phyloP scores from a whole-genome alignment of 2,113 vertebrate species.

The Uropsilus gracilis region DNA sequence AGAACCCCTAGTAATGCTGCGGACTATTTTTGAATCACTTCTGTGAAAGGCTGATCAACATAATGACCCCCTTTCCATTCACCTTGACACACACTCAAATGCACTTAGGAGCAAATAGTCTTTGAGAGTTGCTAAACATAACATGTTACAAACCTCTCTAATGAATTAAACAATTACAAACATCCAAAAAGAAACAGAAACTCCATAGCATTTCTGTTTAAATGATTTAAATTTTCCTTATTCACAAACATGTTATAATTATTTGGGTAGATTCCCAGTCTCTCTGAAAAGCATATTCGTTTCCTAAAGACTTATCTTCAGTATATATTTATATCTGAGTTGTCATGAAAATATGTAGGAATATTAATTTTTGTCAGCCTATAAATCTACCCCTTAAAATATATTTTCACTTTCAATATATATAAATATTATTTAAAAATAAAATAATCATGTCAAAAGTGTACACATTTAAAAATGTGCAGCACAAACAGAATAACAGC shows the following conservation, averaged over 20 bases:
- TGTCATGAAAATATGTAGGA: background rate
- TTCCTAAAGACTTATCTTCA: background rate
- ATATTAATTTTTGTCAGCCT: background rate
- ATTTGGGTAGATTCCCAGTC: background rate
- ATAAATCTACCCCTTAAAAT: background rate
- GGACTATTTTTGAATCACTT: background rate
- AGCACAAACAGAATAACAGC: background rate
- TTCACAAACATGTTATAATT: background rate
- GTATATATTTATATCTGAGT: background rate
- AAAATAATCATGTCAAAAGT: background rate
- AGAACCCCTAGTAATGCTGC: background rate
- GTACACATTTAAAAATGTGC: background rate
- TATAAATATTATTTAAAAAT: background rate
- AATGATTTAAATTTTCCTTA: background rate
- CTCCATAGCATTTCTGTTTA: background rate
- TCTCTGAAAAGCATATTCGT: background rate
- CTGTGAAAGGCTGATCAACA: background rate
- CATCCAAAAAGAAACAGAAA: background rate
- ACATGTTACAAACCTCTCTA: background rate
- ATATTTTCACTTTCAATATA: background rate
- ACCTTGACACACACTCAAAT: background rate
- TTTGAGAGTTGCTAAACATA: background rate
- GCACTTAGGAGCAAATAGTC: background rate
- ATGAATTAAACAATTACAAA: constrained; percentile 18
- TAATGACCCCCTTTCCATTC: background rate